Evolutionary conservation across 37 sponge, comb jelly and placozoan species (phyloP), one percentile per base, ranked within the genome.

Genomic region (Aplysina aerophoba): DNA sequence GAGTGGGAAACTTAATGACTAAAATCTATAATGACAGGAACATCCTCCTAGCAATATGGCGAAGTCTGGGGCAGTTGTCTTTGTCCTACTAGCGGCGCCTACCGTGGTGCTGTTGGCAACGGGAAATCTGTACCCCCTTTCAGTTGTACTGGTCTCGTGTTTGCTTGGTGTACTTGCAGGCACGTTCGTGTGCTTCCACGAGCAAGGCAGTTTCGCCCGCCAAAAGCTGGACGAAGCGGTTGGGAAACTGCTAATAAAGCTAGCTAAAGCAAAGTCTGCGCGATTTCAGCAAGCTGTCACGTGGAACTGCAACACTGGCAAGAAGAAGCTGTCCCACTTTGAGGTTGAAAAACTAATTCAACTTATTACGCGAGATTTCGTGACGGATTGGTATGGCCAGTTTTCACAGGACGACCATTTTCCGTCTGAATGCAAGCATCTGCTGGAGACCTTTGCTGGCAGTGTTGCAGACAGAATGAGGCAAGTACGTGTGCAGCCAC

Each of bases 291-390:
- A 50, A 34, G 21, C 34, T 77, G 55, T 30, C 33, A 37, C 57
- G 6, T 30, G 22, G 24, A 54, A 6, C 35, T 20, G 37, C 33
- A 27, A 27, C 19, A 1, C 15, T 58, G 30, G 27, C 21, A 64
- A 83, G 30, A 3, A 40, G 34, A 41, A 77, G 27, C 53, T 78
- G n/a, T 58, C 0, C 77, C 91, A 90, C 80, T 87, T 64, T 22
- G 94, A 93, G 57, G 84, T 91, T 55, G 85, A 88, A 61, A 93
- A 93, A 58, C 60, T 93, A 0, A 87, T 90, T n/a, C 79, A 85
- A 12, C 64, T 93, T 13, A 87, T 93, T 21, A 66, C 85, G 78
- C 60, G 83, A n/a, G 91, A 93, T 58, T 90, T 93, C 37, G 75
- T 93, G 11, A 36, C 6, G 0, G 33, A 24, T 35, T 93, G 94